A percentile compares a stretch with the other conserved stretches of the same genome.
These are phyloP conservation scores for Litoditis marina DNA, from an alignment of 2,888 invertebrate species.

Conservation along the genomic window DNA sequence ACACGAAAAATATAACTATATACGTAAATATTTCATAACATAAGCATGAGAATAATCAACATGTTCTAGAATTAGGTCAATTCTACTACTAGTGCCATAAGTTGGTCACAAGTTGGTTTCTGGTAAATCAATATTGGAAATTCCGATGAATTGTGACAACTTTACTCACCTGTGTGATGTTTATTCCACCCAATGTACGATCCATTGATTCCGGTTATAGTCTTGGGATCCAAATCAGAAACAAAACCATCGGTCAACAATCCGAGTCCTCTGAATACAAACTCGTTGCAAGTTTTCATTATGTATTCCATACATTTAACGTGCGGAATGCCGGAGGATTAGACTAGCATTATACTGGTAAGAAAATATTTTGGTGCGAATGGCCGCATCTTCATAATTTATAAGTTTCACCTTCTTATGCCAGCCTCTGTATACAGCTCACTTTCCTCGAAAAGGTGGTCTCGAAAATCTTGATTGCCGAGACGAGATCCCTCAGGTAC, in stretches of 20 bases:
- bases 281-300: neutral
- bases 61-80: too few relatives aligned
- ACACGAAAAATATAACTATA: too few relatives aligned
- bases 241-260: slow-evolving; percentile 68
- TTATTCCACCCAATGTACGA: slow-evolving; percentile 85
- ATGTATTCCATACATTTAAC: too few relatives aligned
- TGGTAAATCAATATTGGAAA: too few relatives aligned
- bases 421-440: slow-evolving; percentile 70
- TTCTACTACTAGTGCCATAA: too few relatives aligned
- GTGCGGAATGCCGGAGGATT: too few relatives aligned
- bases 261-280: slow-evolving; percentile 72
- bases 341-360: too few relatives aligned
- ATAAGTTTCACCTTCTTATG: slow-evolving; percentile 25
- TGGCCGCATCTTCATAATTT: neutral
- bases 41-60: too few relatives aligned
- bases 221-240: slow-evolving; percentile 38
- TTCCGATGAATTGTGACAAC: too few relatives aligned
- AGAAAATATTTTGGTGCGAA: slow-evolving; percentile 5
- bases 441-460: slow-evolving; percentile 69
- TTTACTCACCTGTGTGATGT: slow-evolving; percentile 69
- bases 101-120: too few relatives aligned
- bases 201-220: slow-evolving; percentile 30
- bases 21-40: neutral
- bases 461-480: slow-evolving; percentile 42
- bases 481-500: slow-evolving; percentile 43